phyloP scores from a whole-genome alignment of 2,888 invertebrate genomes.

The Cartodere bifasciata region DNA sequence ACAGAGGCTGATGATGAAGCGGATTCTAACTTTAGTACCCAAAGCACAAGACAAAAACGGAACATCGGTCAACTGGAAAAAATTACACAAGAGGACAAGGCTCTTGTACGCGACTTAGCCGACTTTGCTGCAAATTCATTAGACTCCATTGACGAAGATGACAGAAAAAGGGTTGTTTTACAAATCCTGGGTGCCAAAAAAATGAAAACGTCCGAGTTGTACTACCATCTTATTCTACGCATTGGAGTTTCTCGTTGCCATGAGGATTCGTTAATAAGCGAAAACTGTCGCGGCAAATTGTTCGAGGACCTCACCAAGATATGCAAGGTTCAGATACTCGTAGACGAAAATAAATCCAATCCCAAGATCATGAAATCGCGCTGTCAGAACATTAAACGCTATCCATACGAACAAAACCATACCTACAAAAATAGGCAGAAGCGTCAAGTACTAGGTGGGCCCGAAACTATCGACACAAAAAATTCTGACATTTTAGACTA shows the following conservation, averaged over 20 bases:
- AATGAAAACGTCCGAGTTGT: slow-evolving; percentile 28
- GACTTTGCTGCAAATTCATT: slow-evolving; percentile 36
- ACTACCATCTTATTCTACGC: slow-evolving; percentile 34
- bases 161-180: slow-evolving; percentile 36
- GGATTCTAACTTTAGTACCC: no score
- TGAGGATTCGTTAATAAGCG: slow-evolving; percentile 18
- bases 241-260: slow-evolving; percentile 36
- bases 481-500: no score
- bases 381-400: slow-evolving; percentile 35
- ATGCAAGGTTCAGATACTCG: slow-evolving; percentile 40
- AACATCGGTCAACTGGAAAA: slow-evolving; percentile 20
- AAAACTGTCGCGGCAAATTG: slow-evolving; percentile 24
- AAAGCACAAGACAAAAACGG: slow-evolving; percentile 14
- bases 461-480: no score
- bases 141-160: slow-evolving; percentile 39
- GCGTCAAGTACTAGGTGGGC: slow-evolving; percentile 7
- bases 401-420: slow-evolving; percentile 20
- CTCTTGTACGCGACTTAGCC: slow-evolving; percentile 27
- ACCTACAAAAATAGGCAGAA: slow-evolving; percentile 19
- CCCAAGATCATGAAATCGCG: slow-evolving; percentile 39
- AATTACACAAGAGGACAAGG: slow-evolving; percentile 23
- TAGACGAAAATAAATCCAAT: slow-evolving; percentile 29
- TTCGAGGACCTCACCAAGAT: slow-evolving; percentile 34
- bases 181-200: slow-evolving; percentile 36
- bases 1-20: no score